Percentiles rank a stretch among this genome's conserved stretches.
These are phyloP conservation scores for Penaeus indicus DNA, from an alignment of 1,140 invertebrate species.

Conservation along the genomic window DNA sequence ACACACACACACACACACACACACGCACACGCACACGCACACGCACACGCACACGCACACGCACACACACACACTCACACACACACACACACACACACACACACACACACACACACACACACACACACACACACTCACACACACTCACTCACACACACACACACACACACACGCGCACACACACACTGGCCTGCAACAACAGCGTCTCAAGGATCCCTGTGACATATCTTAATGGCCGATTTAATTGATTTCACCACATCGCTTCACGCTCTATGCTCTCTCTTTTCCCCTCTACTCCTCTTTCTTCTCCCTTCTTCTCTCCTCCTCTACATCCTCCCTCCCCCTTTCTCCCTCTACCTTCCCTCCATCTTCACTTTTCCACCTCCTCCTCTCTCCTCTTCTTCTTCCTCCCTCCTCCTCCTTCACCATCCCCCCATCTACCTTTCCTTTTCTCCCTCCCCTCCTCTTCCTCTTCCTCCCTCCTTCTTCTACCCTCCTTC, in stretches of 20 bases:
- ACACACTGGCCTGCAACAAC: background rate
- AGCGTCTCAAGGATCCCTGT: too few relatives aligned
- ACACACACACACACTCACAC: background rate
- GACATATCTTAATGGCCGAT: too few relatives aligned
- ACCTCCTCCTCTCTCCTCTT: too few relatives aligned
- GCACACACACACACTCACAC: background rate
- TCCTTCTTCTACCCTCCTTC: too few relatives aligned
- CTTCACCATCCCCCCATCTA: background rate
- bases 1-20: too few relatives aligned
- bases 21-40: background rate
- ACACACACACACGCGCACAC: background rate
- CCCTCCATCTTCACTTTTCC: background rate
- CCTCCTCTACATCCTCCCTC: background rate
- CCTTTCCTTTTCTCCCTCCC: too few relatives aligned
- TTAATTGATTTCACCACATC: constrained; percentile 3
- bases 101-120: background rate
- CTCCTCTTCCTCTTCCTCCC: too few relatives aligned
- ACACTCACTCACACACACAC: too few relatives aligned
- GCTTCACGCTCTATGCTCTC: background rate
- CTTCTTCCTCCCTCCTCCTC: background rate
- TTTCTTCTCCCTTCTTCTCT: background rate
- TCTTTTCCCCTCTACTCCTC: background rate
- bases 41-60: constrained; percentile 9
- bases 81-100: too few relatives aligned
- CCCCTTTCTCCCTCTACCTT: too few relatives aligned